These are phyloP conservation scores for Rhegmatorhina hoffmannsi DNA, from an alignment of 2,113 vertebrate species.

Conservation along the genomic window DNA sequence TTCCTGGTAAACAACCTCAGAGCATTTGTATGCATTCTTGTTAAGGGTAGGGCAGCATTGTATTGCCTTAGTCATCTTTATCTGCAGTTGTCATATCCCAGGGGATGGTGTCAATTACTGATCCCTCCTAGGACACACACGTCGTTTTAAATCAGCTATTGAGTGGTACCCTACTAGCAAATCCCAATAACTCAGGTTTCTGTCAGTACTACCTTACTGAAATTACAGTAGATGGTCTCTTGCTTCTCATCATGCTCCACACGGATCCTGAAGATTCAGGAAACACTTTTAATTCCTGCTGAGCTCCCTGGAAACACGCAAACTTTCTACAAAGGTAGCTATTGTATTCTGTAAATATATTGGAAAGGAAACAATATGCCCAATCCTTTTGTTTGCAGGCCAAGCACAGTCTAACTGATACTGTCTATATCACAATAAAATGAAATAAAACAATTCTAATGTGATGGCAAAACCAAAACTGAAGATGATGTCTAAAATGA, in stretches of 20 bases:
- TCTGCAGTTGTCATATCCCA: conserved; percentile 61
- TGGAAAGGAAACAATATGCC: neutral
- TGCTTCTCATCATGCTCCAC: neutral
- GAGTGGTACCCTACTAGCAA: neutral
- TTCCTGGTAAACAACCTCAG: conserved; percentile 54
- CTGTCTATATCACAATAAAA: neutral
- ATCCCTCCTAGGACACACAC: conserved; percentile 50
- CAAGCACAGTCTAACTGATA: neutral
- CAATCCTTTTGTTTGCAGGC: neutral
- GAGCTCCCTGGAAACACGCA: neutral
- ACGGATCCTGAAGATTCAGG: neutral
- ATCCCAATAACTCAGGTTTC: neutral
- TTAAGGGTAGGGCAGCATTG: conserved; percentile 52
- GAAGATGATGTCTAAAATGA: rapidly evolving
- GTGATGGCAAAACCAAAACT: neutral
- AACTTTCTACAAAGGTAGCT: neutral
- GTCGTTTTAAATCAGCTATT: conserved; percentile 9
- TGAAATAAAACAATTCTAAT: neutral
- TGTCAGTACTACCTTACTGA: neutral
- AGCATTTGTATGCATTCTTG: conserved; percentile 64
- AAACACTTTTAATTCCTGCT: neutral
- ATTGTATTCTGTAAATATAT: neutral
- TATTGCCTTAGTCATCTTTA: conserved; percentile 53
- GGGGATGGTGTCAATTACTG: conserved; percentile 9
- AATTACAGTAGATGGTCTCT: neutral